Base-by-base conservation (phyloP, 1,140 invertebrate species). In the Drosophila malerkotliana region DNA sequence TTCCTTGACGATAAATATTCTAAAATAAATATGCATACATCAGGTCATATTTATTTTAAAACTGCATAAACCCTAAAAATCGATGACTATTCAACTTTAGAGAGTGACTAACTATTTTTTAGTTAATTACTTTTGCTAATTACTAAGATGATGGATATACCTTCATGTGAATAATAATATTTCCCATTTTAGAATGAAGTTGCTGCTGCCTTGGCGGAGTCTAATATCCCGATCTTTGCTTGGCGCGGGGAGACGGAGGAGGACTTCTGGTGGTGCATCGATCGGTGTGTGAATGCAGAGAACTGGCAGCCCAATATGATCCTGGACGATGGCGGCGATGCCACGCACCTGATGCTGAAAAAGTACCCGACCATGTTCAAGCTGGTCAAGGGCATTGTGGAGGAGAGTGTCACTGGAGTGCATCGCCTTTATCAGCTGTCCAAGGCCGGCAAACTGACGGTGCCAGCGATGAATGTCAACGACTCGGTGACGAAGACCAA, bases 301-400 rank as follows among this genome's bases (percentile, higher is more conserved):
- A 95, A 95, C 89, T 99, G 98, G 98, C 97, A 98, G 84, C 98
- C 98, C n/a, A 99, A 99, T 92, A 98, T 99, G 97, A 99, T 99
- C 79, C 92, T 99, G 52, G 98, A 99, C 92, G 98, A 99, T 92
- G 98, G 98, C 0, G 98, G 98, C 3, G 98, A 99, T 93, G 97
- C 98, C 14, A 99, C 98, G 0, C 97, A 99, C 92, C 94, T 98
- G 34, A 98, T 99, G 97, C 94, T 99, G 45, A 99, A 99, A 93
- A 99, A 98, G 92, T 98, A 99, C 92, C 97, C 98, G 7, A 94
- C 96, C 12, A 96, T 98, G 93, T 99, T 99, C 92, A 98, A 98
- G 93, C 94, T 97, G 93, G 97, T 99, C 67, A 98, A 98, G 94
- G 97, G 98, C 66, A 99, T 99, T 90, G 98, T 99, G 2, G 98